Percentiles rank a stretch among this genome's conserved stretches.
Conservation (phyloP, 92 coral and sea anemone genomes). For the Paragorgia papillata region DNA sequence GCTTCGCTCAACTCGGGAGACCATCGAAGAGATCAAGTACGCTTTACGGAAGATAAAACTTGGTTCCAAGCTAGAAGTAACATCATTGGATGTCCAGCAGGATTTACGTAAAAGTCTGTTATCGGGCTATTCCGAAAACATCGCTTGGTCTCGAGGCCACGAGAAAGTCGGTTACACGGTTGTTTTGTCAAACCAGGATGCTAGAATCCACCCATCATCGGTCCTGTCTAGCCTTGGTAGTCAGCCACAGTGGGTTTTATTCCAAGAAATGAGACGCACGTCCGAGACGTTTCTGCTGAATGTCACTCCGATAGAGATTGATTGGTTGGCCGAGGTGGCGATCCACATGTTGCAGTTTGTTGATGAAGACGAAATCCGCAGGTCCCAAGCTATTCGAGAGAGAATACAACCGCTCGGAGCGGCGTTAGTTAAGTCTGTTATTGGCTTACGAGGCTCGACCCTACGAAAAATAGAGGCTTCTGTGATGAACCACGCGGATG, state of each 20-base stretch:
- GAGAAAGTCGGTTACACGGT: slow-evolving; percentile 81
- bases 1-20: slow-evolving; percentile 84
- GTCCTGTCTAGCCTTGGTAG: slow-evolving; percentile 74
- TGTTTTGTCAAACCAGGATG: slow-evolving; percentile 60
- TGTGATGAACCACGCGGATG: not conserved
- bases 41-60: slow-evolving; percentile 59
- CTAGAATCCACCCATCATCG: slow-evolving; percentile 85
- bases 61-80: slow-evolving; percentile 23
- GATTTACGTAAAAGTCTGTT: slow-evolving; percentile 71
- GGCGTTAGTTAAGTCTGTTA: slow-evolving; percentile 24
- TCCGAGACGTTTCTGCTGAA: slow-evolving; percentile 74
- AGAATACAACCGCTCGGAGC: slow-evolving; percentile 16
- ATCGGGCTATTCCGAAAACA: slow-evolving; percentile 67
- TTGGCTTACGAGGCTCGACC: slow-evolving; percentile 25
- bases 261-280: slow-evolving; percentile 76
- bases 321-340: slow-evolving; percentile 70
- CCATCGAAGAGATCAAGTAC: slow-evolving; percentile 73
- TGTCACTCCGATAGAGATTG: slow-evolving; percentile 74
- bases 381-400: slow-evolving; percentile 4
- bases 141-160: slow-evolving; percentile 84
- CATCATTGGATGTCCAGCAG: slow-evolving; percentile 40
- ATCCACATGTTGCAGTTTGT: slow-evolving; percentile 40
- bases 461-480: slow-evolving; percentile 17
- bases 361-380: slow-evolving; percentile 8
- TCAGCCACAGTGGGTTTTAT: slow-evolving; percentile 78